A percentile compares a stretch with the other conserved stretches of the same genome.
phyloP scores from a whole-genome alignment of 2,113 vertebrate species.

The Nothobranchius furzeri region DNA sequence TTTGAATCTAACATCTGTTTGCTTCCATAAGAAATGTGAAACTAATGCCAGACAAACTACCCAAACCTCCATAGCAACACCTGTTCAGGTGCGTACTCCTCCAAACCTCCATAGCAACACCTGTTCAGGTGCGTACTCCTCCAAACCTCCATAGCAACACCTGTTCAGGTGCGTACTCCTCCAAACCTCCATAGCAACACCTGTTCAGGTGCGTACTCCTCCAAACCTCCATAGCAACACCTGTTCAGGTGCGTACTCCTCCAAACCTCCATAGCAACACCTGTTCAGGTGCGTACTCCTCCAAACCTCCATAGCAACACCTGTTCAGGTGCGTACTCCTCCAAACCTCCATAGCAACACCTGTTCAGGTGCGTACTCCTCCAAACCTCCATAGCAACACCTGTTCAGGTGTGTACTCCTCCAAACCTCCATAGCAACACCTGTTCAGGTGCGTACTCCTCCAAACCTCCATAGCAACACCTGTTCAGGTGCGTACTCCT shows the following conservation, averaged over 20 bases:
- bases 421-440: slow-evolving; percentile 16
- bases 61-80: not conserved
- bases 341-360: not conserved
- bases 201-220: too few relatives aligned
- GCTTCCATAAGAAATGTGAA: not conserved
- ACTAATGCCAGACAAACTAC: not conserved
- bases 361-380: too few relatives aligned
- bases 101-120: not conserved
- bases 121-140: too few relatives aligned
- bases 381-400: not conserved
- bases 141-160: not conserved
- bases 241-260: slow-evolving; percentile 39
- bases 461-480: not conserved
- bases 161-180: too few relatives aligned
- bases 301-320: not conserved
- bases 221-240: slow-evolving; percentile 16
- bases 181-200: not conserved
- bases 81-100: slow-evolving; percentile 2
- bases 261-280: not conserved
- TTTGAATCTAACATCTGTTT: not conserved
- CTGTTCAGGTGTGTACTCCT: too few relatives aligned
- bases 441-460: slow-evolving; percentile 39
- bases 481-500: slow-evolving; percentile 2
- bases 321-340: too few relatives aligned
- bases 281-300: slow-evolving; percentile 2